These are phyloP conservation scores for Drosophila pseudotalamancana DNA, from an alignment of 2,888 invertebrate genomes.

Conservation along the genomic window DNA sequence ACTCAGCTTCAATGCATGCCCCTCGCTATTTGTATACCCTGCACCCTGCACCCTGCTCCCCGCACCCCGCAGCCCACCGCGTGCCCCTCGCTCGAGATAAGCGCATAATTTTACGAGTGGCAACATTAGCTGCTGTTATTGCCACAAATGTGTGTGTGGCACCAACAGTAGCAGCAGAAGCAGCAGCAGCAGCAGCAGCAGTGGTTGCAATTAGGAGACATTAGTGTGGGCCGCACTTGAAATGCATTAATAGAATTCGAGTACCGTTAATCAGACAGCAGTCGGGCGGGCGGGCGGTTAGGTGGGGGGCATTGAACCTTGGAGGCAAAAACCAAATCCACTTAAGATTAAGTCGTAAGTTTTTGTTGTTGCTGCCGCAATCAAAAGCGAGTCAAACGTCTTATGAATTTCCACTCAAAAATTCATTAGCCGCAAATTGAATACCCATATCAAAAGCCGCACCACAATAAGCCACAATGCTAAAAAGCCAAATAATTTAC, in stretches of 20 bases:
- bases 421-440: conserved; percentile 72
- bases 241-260: conserved; percentile 54
- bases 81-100: conserved; percentile 35
- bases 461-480: conserved; percentile 44
- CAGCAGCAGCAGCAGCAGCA: conserved; percentile 5
- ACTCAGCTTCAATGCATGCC: conserved; percentile 4
- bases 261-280: conserved; percentile 51
- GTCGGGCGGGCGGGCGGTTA: neutral
- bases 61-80: neutral
- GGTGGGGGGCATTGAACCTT: conserved; percentile 24
- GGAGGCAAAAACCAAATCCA: conserved; percentile 66
- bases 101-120: conserved; percentile 59
- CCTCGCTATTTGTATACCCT: too few species aligned
- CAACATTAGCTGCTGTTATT: conserved; percentile 50
- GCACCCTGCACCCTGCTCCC: too few species aligned
- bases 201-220: conserved; percentile 54
- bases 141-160: conserved; percentile 10
- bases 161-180: neutral
- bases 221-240: conserved; percentile 45
- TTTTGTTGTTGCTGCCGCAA: conserved; percentile 15
- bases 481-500: conserved; percentile 58
- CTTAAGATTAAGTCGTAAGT: conserved; percentile 74
- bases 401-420: conserved; percentile 74
- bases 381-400: conserved; percentile 64
- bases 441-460: conserved; percentile 65